Evolutionary conservation across 2,888 invertebrate species (phyloP).

Genomic region (Lymantria monacha): DNA sequence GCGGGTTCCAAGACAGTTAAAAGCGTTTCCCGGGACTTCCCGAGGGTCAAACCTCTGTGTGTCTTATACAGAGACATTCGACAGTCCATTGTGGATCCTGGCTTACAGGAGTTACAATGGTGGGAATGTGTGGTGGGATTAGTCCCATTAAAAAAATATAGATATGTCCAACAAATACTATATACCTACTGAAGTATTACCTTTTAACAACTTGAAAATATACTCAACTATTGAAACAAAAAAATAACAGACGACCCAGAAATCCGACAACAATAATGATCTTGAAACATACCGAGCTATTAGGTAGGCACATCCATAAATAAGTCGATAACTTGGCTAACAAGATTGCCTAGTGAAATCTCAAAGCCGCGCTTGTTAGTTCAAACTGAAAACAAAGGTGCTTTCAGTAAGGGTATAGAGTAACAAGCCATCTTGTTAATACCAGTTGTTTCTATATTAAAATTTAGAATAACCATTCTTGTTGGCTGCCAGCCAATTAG

Average conservation of each 20-base stretch:
- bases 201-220: background rate
- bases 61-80: no score
- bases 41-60: no score
- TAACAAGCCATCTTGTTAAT: slow-evolving; percentile 63
- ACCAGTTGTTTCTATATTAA: slow-evolving; percentile 60
- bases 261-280: slow-evolving; percentile 16
- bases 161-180: no score
- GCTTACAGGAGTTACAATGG: no score
- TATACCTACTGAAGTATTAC: background rate
- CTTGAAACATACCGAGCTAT: slow-evolving; percentile 24
- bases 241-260: background rate
- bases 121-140: no score
- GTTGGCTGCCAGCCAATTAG: slow-evolving; percentile 63
- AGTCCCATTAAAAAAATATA: no score
- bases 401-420: slow-evolving; percentile 64
- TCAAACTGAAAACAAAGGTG: slow-evolving; percentile 58
- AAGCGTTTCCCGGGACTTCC: no score
- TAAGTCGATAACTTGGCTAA: slow-evolving; percentile 39
- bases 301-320: slow-evolving; percentile 34
- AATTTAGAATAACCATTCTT: slow-evolving; percentile 45
- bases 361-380: slow-evolving; percentile 49
- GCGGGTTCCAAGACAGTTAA: no score
- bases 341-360: slow-evolving; percentile 34
- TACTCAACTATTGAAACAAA: background rate
- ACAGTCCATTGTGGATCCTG: no score